These are phyloP conservation scores for Druceiella hillmani DNA, from an alignment of 2,888 invertebrate genomes.

Conservation along the genomic window DNA sequence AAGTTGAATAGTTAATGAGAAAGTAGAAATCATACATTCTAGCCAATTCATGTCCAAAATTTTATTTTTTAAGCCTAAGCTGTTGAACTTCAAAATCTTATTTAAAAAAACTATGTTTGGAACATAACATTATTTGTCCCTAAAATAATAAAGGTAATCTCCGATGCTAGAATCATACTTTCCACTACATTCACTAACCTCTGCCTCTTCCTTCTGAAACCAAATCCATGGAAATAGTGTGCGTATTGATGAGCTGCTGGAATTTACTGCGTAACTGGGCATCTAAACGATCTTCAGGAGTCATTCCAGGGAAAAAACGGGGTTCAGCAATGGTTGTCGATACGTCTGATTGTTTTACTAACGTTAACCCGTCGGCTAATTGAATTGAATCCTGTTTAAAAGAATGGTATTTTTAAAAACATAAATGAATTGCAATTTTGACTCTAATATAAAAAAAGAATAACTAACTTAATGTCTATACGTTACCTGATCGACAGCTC, in stretches of 20 bases:
- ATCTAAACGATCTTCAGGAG: slow-evolving; percentile 52
- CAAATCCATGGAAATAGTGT: slow-evolving; percentile 60
- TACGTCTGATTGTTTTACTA: slow-evolving; percentile 54
- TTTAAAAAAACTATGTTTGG: too few species aligned
- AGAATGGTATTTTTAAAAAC: too few species aligned
- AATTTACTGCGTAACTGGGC: slow-evolving; percentile 48
- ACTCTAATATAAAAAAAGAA: not conserved
- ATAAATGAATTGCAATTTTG: not conserved
- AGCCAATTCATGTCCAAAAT: too few species aligned
- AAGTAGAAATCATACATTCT: too few species aligned
- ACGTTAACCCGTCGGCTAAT: slow-evolving; percentile 54
- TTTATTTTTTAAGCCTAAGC: too few species aligned
- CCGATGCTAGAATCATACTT: not conserved
- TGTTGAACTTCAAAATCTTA: too few species aligned
- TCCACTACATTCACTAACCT: slow-evolving; percentile 31
- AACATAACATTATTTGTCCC: too few species aligned
- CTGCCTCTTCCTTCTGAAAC: slow-evolving; percentile 48
- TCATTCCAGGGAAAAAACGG: slow-evolving; percentile 50
- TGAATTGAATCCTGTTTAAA: slow-evolving; percentile 51
- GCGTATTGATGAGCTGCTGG: slow-evolving; percentile 57
- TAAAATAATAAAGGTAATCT: too few species aligned
- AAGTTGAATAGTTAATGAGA: too few species aligned
- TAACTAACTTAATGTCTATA: too few species aligned
- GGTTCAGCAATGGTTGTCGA: slow-evolving; percentile 51
- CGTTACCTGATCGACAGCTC: slow-evolving; percentile 54